phyloP scores from a whole-genome alignment of 2,797 vertebrate species.

The Dicrostonyx torquatus region DNA sequence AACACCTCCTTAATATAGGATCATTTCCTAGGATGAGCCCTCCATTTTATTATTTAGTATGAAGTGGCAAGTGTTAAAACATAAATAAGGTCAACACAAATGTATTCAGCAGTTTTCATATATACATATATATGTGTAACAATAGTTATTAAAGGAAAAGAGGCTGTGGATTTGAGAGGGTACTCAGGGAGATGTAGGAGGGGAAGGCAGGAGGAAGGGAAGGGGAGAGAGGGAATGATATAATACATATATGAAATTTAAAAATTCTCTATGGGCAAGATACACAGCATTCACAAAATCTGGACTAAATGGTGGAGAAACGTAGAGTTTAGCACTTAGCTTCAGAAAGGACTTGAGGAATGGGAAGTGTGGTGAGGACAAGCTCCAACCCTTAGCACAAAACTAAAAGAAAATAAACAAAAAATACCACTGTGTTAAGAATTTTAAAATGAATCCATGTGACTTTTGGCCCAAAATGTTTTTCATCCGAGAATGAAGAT shows the following conservation, averaged over 20 bases:
- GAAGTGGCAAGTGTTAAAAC: neutral
- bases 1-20: neutral
- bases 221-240: neutral
- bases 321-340: neutral
- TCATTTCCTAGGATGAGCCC: neutral
- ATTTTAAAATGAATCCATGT: constrained; percentile 8
- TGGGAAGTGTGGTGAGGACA: neutral
- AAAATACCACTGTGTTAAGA: neutral
- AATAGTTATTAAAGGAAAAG: neutral
- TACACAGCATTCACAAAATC: neutral
- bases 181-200: neutral
- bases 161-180: neutral
- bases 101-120: neutral
- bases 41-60: neutral
- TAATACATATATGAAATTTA: neutral
- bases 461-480: neutral
- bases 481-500: constrained; percentile 21
- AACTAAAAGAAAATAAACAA: neutral
- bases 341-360: neutral
- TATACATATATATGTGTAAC: neutral
- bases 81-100: neutral
- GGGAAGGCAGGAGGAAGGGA: neutral
- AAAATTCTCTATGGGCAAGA: neutral
- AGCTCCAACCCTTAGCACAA: neutral
- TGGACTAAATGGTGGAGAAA: neutral